Evolutionary conservation across 1,140 invertebrate species (phyloP).

Genomic region (Solenopsis invicta): DNA sequence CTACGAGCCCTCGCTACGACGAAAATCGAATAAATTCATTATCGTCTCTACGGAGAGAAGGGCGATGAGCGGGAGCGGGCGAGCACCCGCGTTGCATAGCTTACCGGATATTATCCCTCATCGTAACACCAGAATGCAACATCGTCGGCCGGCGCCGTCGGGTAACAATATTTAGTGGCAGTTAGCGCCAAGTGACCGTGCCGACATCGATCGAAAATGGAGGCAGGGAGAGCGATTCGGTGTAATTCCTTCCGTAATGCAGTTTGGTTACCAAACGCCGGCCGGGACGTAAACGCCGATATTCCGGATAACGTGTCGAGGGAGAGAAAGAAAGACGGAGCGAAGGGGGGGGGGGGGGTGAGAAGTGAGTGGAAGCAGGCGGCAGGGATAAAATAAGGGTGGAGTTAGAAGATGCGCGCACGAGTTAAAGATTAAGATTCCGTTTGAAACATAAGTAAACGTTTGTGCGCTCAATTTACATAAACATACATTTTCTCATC

Average conservation of each 20-base stretch:
- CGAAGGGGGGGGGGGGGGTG: neutral
- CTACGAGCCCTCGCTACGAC: neutral
- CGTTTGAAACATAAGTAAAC: constrained; percentile 74
- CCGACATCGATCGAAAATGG: constrained; percentile 62
- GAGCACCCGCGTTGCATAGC: constrained; percentile 39
- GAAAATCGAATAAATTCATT: constrained; percentile 64
- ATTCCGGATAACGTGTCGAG: constrained; percentile 14
- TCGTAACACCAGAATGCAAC: constrained; percentile 50
- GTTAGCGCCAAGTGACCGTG: constrained; percentile 64
- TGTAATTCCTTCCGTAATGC: constrained; percentile 65
- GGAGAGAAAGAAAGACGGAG: neutral
- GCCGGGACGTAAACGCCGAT: constrained; percentile 50
- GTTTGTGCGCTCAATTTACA: constrained; percentile 72
- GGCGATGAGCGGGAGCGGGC: constrained; percentile 38
- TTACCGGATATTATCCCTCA: constrained; percentile 63
- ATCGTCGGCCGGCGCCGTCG: constrained; percentile 30
- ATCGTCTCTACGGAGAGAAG: constrained; percentile 24
- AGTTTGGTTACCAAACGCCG: constrained; percentile 53
- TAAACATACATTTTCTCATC: constrained; percentile 81
- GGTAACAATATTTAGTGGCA: constrained; percentile 61
- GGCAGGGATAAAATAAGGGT: constrained; percentile 11
- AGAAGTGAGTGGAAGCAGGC: neutral
- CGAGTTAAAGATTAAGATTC: constrained; percentile 74
- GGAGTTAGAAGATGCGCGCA: constrained; percentile 21
- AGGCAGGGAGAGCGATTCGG: constrained; percentile 52